Evolutionary conservation across 2,888 invertebrate genomes (phyloP), one percentile per base, ranked within the genome.

Genomic region (Neuroscelio doddi): DNA sequence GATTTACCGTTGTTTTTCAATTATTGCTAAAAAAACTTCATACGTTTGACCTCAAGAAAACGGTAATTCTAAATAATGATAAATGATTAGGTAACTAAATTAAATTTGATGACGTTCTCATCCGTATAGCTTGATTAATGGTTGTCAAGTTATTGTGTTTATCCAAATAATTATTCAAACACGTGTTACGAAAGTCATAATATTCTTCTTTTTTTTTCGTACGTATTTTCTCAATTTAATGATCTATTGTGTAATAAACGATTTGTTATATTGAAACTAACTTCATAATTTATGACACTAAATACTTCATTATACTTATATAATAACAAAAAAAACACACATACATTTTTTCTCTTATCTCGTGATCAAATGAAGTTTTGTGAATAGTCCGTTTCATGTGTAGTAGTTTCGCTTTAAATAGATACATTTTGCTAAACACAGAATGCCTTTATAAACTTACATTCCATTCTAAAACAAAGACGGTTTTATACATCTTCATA

Each of bases 61-160:
- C 34, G 41, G 52, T 55, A 39, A 69, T 64, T 64, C 70, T 74
- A 81, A 84, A 83, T 81, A 79, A 80, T 84, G 84, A 84, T 83
- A 75, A 79, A 84, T 84, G 83, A 78, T 79, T 79, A 80, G 82
- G 79, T 81, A 79, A 81, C 79, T 74, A 75, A 79, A 82, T 81
- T 80, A 80, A 79, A 79, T 75, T 70, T 64, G 67, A 73, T 79
- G 79, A 80, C 75, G 74, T 75, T 71, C 79, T 81, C 78, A 78
- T 82, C 77, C 78, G 74, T 73, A 62, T 68, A 47, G 27, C 58
- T 72, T 81, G 81, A 82, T 82, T 78, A 73, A 82, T 82, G 80
- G 57, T 55, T 45, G 26, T 42, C 9, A 51, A 52, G 52, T 52
- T 52, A 56, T 65, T 61, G 57, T 62, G 58, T 63, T 62, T 67